Conservation (phyloP, 2,113 vertebrate genomes). For the Odontesthes bonariensis region DNA sequence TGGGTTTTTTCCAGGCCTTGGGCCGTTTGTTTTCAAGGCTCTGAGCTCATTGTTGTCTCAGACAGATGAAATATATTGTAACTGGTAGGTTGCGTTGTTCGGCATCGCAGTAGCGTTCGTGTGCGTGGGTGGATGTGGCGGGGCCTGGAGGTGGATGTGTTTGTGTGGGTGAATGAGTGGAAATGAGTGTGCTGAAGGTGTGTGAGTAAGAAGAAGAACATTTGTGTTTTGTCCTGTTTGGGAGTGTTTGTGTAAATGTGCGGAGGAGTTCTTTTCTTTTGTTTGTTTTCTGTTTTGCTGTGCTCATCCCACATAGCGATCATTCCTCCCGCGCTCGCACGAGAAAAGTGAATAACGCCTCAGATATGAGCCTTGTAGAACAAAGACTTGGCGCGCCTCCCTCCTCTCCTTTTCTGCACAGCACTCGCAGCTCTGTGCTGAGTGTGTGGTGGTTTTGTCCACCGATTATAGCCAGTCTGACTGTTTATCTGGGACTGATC, state of each 20-base stretch:
- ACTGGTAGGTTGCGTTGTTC: constrained; percentile 29
- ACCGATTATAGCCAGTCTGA: constrained; percentile 52
- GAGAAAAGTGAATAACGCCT: constrained; percentile 72
- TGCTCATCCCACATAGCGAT: constrained; percentile 79
- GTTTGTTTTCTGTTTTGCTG: constrained; percentile 29
- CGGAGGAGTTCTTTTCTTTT: constrained; percentile 36
- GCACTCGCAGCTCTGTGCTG: constrained; percentile 44
- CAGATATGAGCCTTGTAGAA: constrained; percentile 69
- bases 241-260: constrained; percentile 27
- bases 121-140: constrained; percentile 36
- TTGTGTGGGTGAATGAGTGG: constrained; percentile 53
- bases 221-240: constrained; percentile 35
- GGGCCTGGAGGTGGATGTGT: constrained; percentile 48
- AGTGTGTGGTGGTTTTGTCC: constrained; percentile 34
- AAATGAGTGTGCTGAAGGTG: constrained; percentile 18
- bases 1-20: constrained; percentile 40
- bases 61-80: constrained; percentile 43
- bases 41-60: constrained; percentile 18
- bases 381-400: constrained; percentile 58
- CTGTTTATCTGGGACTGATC: constrained; percentile 41
- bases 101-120: constrained; percentile 15
- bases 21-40: constrained; percentile 49
- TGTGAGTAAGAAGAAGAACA: constrained; percentile 15
- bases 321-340: constrained; percentile 76
- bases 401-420: constrained; percentile 21